Conservation (phyloP, 2,113 vertebrate genomes). For the Cervus canadensis region DNA sequence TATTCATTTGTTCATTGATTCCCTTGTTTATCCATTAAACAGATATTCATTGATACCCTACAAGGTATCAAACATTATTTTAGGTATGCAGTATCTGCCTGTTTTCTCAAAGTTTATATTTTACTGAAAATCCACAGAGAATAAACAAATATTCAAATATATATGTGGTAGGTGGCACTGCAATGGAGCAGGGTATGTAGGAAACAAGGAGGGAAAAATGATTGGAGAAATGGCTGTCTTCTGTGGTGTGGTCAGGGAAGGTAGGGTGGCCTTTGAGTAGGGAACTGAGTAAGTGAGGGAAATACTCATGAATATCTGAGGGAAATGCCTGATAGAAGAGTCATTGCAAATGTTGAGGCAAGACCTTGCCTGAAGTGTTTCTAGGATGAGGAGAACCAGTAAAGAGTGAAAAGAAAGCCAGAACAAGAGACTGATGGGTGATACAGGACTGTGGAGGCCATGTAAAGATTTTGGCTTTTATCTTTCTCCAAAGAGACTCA, state of each 20-base stretch:
- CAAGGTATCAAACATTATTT: not conserved
- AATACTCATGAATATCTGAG: not conserved
- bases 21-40: not conserved
- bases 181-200: not conserved
- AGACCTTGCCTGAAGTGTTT: not conserved
- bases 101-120: not conserved
- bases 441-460: rapidly evolving
- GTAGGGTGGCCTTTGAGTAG: not conserved
- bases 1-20: not conserved
- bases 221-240: not conserved
- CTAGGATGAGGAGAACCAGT: not conserved
- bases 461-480: not conserved
- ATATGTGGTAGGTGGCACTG: not conserved
- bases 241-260: not conserved
- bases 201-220: not conserved
- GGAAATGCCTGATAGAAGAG: not conserved
- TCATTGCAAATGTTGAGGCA: not conserved
- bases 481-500: not conserved
- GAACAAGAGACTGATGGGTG: not conserved
- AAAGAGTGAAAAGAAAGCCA: not conserved
- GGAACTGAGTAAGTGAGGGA: not conserved
- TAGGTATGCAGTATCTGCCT: not conserved
- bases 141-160: not conserved
- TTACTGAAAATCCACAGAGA: not conserved
- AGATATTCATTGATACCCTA: not conserved